Percentiles rank a stretch among this genome's conserved stretches.
phyloP scores from a whole-genome alignment of 2,888 invertebrate species.

The Drosophila kambysellisi region DNA sequence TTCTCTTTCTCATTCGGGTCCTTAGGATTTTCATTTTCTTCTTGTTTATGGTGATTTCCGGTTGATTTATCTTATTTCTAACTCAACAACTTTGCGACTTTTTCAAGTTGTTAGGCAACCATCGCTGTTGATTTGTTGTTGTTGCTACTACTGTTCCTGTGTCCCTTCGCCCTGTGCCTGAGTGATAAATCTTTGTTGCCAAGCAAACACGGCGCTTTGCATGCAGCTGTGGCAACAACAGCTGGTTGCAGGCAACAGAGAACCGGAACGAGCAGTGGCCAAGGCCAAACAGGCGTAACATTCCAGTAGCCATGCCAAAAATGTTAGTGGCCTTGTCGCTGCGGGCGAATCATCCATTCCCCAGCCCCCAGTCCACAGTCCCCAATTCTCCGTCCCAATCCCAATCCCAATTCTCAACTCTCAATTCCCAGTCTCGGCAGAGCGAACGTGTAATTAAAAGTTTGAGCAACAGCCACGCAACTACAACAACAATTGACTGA shows the following conservation, averaged over 20 bases:
- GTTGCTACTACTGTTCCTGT: constrained; percentile 9
- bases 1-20: not conserved
- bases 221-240: constrained; percentile 36
- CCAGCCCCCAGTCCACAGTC: not conserved
- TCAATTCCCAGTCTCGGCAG: constrained; percentile 21
- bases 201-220: constrained; percentile 52
- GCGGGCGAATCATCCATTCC: constrained; percentile 9
- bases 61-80: not conserved
- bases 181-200: constrained; percentile 73
- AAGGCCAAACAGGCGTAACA: constrained; percentile 46
- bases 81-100: too few relatives aligned
- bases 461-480: constrained; percentile 81
- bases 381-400: not conserved
- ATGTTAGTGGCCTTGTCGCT: constrained; percentile 62
- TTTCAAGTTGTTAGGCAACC: constrained; percentile 17
- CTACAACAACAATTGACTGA: constrained; percentile 72
- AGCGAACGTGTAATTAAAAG: constrained; percentile 83
- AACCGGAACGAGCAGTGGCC: constrained; percentile 17
- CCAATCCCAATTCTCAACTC: constrained; percentile 11
- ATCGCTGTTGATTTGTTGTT: constrained; percentile 15
- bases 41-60: not conserved
- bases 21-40: not conserved
- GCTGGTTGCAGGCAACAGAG: constrained; percentile 1
- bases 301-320: constrained; percentile 43
- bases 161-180: constrained; percentile 4